Evolutionary conservation across 2,888 invertebrate genomes (phyloP).

Genomic region (Xiphydria camelus): DNA sequence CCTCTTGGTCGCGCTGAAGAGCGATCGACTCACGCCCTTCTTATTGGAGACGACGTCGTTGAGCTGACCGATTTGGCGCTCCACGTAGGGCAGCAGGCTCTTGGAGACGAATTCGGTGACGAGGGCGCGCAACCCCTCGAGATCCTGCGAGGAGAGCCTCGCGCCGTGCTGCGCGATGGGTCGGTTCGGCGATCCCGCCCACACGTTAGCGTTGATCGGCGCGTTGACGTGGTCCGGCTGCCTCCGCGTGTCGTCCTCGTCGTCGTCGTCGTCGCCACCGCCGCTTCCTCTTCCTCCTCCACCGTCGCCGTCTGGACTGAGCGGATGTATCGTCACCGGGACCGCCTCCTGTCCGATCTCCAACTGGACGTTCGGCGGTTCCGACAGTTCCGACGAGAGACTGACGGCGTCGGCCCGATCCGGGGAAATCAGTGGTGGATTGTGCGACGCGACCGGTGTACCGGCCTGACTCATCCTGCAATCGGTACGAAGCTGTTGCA

Average conservation of each 20-base stretch:
- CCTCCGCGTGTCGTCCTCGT: no score
- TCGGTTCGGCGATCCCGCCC: slow-evolving; percentile 62
- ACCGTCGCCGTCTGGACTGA: slow-evolving; percentile 71
- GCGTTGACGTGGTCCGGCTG: background rate
- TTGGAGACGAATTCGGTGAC: slow-evolving; percentile 85
- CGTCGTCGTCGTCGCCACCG: no score
- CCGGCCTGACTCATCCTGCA: slow-evolving; percentile 50
- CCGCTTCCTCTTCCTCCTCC: no score
- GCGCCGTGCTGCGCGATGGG: slow-evolving; percentile 69
- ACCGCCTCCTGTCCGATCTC: slow-evolving; percentile 62
- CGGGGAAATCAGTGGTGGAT: slow-evolving; percentile 42
- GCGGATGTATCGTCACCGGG: slow-evolving; percentile 68
- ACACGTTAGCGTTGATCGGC: slow-evolving; percentile 62
- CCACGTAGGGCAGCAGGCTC: slow-evolving; percentile 88
- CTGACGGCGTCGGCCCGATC: slow-evolving; percentile 44
- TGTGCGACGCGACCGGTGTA: slow-evolving; percentile 47
- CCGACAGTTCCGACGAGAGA: slow-evolving; percentile 44
- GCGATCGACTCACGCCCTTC: slow-evolving; percentile 90
- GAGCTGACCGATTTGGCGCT: slow-evolving; percentile 80
- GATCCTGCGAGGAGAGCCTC: slow-evolving; percentile 78
- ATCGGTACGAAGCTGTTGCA: background rate
- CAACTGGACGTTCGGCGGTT: slow-evolving; percentile 42
- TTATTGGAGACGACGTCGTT: slow-evolving; percentile 81
- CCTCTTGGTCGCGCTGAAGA: slow-evolving; percentile 92
- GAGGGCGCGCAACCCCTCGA: slow-evolving; percentile 82